Conservation (phyloP, 2,113 vertebrate species). For the Machaerirhynchus nigripectus region DNA sequence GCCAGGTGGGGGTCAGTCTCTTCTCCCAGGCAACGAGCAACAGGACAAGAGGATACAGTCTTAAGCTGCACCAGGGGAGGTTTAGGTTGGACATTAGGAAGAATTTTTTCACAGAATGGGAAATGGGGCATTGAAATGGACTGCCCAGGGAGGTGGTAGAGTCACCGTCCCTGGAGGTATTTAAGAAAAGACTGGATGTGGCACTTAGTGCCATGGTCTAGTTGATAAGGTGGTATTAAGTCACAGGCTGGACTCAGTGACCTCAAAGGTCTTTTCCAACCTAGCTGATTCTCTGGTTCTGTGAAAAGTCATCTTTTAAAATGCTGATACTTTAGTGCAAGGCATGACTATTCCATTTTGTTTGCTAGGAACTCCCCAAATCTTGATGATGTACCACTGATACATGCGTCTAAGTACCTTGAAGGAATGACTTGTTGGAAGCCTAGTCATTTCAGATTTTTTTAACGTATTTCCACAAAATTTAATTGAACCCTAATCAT, state of each 20-base stretch:
- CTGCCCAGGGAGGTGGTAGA: not conserved
- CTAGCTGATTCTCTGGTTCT: not conserved
- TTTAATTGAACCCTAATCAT: not conserved
- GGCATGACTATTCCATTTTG: not conserved
- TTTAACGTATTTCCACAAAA: not conserved
- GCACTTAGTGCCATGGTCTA: not conserved
- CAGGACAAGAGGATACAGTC: not conserved
- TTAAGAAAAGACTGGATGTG: not conserved
- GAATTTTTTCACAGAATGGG: not conserved
- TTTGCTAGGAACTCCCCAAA: not conserved
- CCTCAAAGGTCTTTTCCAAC: not conserved
- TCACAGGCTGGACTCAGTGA: not conserved
- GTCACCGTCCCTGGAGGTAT: not conserved
- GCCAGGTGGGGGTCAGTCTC: not conserved
- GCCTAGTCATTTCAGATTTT: not conserved
- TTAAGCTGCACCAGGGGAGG: not conserved
- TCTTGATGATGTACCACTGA: not conserved
- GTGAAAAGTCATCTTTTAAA: not conserved
- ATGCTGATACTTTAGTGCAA: not conserved
- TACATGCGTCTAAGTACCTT: not conserved
- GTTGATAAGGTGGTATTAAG: not conserved
- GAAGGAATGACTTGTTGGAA: not conserved
- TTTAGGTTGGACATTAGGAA: not conserved
- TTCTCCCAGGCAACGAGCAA: not conserved
- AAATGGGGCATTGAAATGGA: not conserved